A percentile compares a stretch with the other conserved stretches of the same genome.
Conservation (phyloP, 2,113 vertebrate species). For the Origma solitaria region DNA sequence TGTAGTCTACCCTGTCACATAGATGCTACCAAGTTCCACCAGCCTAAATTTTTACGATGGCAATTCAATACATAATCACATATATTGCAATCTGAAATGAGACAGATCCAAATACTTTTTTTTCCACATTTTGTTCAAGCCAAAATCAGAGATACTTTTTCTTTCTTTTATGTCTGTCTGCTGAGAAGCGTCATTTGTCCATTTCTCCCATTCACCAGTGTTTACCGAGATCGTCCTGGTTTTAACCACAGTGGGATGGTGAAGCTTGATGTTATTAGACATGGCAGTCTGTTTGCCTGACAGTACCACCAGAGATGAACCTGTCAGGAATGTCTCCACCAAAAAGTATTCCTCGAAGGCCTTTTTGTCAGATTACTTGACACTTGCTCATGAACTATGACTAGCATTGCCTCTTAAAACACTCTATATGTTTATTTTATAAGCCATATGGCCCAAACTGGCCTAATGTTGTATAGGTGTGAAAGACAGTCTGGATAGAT, state of each 20-base stretch:
- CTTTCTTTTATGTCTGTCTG: not conserved
- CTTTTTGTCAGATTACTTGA: constrained; percentile 22
- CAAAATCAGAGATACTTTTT: not conserved
- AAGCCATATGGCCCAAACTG: constrained; percentile 12
- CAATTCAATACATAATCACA: not conserved
- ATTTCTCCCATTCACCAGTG: not conserved
- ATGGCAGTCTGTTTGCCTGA: not conserved
- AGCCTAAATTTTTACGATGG: not conserved
- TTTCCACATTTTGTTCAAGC: not conserved
- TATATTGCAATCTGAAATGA: not conserved
- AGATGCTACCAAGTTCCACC: not conserved
- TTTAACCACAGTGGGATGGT: not conserved
- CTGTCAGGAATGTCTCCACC: not conserved
- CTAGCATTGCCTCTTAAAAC: constrained; percentile 9
- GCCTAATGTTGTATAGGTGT: not conserved
- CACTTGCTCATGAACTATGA: constrained; percentile 14
- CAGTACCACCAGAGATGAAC: not conserved
- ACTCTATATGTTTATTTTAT: constrained; percentile 38
- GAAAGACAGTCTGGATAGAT: not conserved
- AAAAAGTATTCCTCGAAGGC: not conserved
- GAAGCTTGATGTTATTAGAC: not conserved
- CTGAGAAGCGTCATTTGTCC: not conserved
- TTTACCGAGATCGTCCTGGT: not conserved
- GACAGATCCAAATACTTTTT: not conserved
- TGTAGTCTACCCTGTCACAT: not conserved